Evolutionary conservation across 2,113 vertebrate species (phyloP).

Genomic region (Malurus melanocephalus): DNA sequence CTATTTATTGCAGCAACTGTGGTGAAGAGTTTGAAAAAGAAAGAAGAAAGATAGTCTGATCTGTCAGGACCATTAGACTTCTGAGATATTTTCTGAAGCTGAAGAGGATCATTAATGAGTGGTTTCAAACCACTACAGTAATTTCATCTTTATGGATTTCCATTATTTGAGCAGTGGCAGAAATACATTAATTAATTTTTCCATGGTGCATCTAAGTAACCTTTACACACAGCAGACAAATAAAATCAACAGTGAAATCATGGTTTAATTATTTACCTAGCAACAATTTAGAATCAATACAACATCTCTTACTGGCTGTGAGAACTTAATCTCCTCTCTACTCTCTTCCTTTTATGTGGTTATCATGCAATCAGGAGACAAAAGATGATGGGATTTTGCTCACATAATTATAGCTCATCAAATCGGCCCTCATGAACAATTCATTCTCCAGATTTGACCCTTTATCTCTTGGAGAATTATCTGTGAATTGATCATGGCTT

Average conservation of each 20-base stretch:
- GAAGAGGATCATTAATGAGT: background rate
- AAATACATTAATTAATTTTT: slow-evolving; percentile 66
- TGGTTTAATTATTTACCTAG: slow-evolving; percentile 62
- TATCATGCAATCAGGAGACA: slow-evolving; percentile 31
- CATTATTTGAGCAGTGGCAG: slow-evolving; percentile 4
- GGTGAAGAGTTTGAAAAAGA: background rate
- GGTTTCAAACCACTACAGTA: slow-evolving; percentile 3
- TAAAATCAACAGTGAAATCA: slow-evolving; percentile 52
- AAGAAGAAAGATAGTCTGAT: background rate
- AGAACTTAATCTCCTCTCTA: slow-evolving; percentile 15
- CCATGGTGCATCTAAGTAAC: slow-evolving; percentile 32
- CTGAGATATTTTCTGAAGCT: slow-evolving; percentile 8
- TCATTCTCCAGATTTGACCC: slow-evolving; percentile 6
- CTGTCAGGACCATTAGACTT: slow-evolving; percentile 1
- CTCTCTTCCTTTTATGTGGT: slow-evolving; percentile 7
- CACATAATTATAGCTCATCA: slow-evolving; percentile 37
- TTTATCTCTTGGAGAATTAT: slow-evolving; percentile 2
- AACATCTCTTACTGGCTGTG: background rate
- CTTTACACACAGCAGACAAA: slow-evolving; percentile 46
- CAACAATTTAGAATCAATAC: slow-evolving; percentile 47
- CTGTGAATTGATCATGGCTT: slow-evolving; percentile 9
- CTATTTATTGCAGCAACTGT: background rate
- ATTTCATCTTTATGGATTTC: slow-evolving; percentile 37
- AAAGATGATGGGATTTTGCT: background rate
- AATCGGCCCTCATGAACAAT: slow-evolving; percentile 11